Conservation (phyloP, 2,113 vertebrate genomes). For the Nicator chloris region DNA sequence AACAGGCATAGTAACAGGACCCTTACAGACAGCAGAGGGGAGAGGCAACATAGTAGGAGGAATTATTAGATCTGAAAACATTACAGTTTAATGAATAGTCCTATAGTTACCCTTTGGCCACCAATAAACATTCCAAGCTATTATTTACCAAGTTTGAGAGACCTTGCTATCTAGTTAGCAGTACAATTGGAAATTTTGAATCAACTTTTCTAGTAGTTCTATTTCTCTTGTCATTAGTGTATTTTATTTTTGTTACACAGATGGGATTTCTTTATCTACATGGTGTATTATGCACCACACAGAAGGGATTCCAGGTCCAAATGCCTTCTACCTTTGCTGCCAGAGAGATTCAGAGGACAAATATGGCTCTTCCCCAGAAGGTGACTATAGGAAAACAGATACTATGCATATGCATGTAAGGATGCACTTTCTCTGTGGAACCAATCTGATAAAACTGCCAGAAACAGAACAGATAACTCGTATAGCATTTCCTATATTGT, state of each 20-base stretch:
- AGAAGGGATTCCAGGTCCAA: neutral
- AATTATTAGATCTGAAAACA: conserved; percentile 1
- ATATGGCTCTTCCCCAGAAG: neutral
- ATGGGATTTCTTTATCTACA: neutral
- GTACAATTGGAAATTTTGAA: neutral
- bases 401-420: too few relatives aligned
- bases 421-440: neutral
- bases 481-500: neutral
- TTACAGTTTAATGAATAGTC: conserved; percentile 11
- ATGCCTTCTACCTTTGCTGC: neutral
- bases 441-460: neutral
- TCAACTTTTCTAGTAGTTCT: neutral
- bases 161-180: conserved; percentile 5
- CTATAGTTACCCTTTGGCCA: neutral
- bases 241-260: neutral
- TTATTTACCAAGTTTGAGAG: neutral
- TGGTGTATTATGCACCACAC: neutral
- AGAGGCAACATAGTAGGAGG: neutral
- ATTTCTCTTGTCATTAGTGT: neutral
- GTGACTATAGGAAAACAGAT: neutral
- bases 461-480: neutral
- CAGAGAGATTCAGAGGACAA: neutral
- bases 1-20: neutral
- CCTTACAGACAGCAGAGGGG: neutral
- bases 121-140: neutral